These are phyloP conservation scores for Myotis vivesi DNA, from an alignment of 2,797 vertebrate species.

Conservation along the genomic window DNA sequence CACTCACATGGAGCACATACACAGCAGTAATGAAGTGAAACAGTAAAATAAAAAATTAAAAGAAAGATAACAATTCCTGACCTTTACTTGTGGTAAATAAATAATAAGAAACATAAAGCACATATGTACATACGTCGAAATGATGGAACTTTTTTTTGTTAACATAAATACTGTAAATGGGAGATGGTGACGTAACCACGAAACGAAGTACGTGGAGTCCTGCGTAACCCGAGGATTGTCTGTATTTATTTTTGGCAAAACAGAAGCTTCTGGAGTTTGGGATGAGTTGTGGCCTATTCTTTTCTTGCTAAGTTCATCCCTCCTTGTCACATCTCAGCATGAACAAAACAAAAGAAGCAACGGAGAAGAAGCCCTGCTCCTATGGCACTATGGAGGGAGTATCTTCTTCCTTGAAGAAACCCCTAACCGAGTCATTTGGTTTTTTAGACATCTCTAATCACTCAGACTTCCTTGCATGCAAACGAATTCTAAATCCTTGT, in stretches of 20 bases:
- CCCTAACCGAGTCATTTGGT: background rate
- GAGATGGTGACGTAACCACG: too few relatives aligned
- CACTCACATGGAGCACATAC: too few relatives aligned
- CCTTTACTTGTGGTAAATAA: too few relatives aligned
- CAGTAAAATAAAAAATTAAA: too few relatives aligned
- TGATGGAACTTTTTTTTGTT: too few relatives aligned
- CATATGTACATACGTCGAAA: too few relatives aligned
- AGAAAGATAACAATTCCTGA: too few relatives aligned
- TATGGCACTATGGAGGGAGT: background rate
- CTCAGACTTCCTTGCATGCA: background rate
- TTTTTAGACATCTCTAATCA: background rate
- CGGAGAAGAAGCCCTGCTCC: background rate
- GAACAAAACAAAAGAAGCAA: background rate
- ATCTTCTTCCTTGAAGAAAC: conserved; percentile 11
- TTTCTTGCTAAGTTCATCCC: conserved; percentile 1
- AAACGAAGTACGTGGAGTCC: too few relatives aligned
- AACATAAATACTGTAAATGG: too few relatives aligned
- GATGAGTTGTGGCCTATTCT: background rate
- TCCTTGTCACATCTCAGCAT: background rate
- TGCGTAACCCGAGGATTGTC: too few relatives aligned
- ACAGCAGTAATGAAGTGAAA: too few relatives aligned
- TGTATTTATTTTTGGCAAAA: background rate
- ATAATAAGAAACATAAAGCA: too few relatives aligned
- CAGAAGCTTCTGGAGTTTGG: conserved; percentile 11
- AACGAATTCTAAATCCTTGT: background rate